Percentiles rank a stretch among this genome's conserved stretches.
Evolutionary conservation across 1,140 invertebrate species (phyloP).

Genomic region (Andricus grossulariae): DNA sequence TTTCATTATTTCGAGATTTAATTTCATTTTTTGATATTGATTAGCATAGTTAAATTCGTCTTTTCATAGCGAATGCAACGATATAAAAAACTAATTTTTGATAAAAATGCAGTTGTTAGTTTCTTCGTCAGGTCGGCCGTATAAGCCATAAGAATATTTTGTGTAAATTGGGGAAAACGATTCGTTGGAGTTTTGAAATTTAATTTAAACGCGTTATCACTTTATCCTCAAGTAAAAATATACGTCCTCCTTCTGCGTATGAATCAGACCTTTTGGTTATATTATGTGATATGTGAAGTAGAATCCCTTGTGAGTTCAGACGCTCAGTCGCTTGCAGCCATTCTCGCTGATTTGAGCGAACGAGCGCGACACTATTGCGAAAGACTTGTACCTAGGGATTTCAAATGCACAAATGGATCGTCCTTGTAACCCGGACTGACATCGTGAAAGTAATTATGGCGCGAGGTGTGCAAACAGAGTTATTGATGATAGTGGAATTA

Average conservation of each 20-base stretch:
- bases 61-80: too few relatives aligned
- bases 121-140: too few relatives aligned
- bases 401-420: conserved; percentile 12
- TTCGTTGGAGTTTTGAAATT: conserved; percentile 2
- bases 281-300: conserved; percentile 34
- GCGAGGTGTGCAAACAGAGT: too few relatives aligned
- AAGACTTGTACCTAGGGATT: conserved; percentile 35
- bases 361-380: conserved; percentile 35
- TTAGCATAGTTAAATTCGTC: too few relatives aligned
- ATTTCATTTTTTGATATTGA: too few relatives aligned
- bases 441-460: too few relatives aligned
- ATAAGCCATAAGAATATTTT: not conserved
- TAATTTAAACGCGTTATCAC: conserved; percentile 13
- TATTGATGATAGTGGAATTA: too few relatives aligned
- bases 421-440: too few relatives aligned
- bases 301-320: conserved; percentile 32
- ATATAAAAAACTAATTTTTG: too few relatives aligned
- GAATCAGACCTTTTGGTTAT: conserved; percentile 27
- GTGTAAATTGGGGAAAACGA: not conserved
- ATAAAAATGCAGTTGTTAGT: too few relatives aligned
- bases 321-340: conserved; percentile 33
- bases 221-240: conserved; percentile 11
- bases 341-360: conserved; percentile 39
- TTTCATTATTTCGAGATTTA: too few relatives aligned
- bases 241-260: conserved; percentile 22